Percentiles rank a stretch among this genome's conserved stretches.
These are phyloP conservation scores for Drosophila incognita DNA, from an alignment of 2,888 invertebrate species.

Conservation along the genomic window DNA sequence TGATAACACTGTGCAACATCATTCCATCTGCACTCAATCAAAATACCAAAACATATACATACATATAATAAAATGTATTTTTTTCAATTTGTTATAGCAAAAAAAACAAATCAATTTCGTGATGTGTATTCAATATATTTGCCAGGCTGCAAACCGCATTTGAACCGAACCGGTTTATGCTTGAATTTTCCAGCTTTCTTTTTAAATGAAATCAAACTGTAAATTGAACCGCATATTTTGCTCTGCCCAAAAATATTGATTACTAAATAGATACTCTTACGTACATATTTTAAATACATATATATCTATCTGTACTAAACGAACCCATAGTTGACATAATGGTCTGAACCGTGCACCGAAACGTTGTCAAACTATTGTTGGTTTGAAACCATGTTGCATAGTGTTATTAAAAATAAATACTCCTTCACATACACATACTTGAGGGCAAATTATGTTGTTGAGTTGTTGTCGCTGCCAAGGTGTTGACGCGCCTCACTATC, in stretches of 20 bases:
- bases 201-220: background rate
- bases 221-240: background rate
- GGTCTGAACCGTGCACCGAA: background rate
- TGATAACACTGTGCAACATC: slow-evolving; percentile 28
- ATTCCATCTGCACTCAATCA: background rate
- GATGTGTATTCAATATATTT: background rate
- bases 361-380: background rate
- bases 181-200: background rate
- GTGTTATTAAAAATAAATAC: slow-evolving; percentile 67
- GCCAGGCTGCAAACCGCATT: background rate
- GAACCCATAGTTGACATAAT: no score
- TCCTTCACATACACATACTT: slow-evolving; percentile 57
- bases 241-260: no score
- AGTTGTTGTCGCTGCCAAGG: slow-evolving; percentile 52
- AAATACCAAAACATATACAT: background rate
- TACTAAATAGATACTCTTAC: no score
- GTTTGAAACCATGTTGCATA: slow-evolving; percentile 18
- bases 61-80: background rate
- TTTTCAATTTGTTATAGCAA: background rate
- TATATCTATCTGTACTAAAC: no score
- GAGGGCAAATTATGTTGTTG: slow-evolving; percentile 67
- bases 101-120: background rate
- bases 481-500: slow-evolving; percentile 63
- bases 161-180: background rate
- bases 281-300: no score